phyloP scores from a whole-genome alignment of 2,888 invertebrate species.

The Xanthorhoe spadicearia region DNA sequence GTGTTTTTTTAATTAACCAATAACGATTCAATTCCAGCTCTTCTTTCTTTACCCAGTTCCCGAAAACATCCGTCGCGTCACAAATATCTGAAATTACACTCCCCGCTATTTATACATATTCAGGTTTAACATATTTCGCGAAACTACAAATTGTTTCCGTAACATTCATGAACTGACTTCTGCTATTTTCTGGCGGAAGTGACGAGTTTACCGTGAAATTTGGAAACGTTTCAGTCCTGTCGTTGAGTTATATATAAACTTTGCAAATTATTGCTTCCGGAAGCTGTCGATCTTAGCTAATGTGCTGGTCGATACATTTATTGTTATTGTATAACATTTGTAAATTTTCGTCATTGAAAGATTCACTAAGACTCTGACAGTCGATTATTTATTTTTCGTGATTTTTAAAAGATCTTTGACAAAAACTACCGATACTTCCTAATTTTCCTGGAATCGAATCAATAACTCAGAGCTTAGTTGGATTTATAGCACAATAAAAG shows the following conservation, averaged over 20 bases:
- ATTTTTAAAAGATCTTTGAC: neutral
- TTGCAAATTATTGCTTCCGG: slow-evolving; percentile 45
- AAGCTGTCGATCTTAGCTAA: slow-evolving; percentile 35
- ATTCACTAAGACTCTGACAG: slow-evolving; percentile 8
- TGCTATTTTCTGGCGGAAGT: slow-evolving; percentile 55
- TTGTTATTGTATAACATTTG: slow-evolving; percentile 17
- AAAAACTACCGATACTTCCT: neutral
- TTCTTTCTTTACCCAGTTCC: slow-evolving; percentile 23
- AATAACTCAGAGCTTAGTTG: neutral
- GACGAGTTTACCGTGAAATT: slow-evolving; percentile 56
- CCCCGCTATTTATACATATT: slow-evolving; percentile 18
- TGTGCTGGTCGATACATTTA: slow-evolving; percentile 30
- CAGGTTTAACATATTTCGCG: slow-evolving; percentile 13
- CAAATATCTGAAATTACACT: slow-evolving; percentile 18
- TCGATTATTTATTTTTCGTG: slow-evolving; percentile 3
- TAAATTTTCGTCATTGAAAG: slow-evolving; percentile 13
- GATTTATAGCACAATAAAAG: slow-evolving; percentile 3
- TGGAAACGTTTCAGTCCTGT: slow-evolving; percentile 47
- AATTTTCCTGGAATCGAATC: slow-evolving; percentile 1
- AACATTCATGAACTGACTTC: slow-evolving; percentile 35
- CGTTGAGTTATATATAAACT: slow-evolving; percentile 30
- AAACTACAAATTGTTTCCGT: slow-evolving; percentile 19
- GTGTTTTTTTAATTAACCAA: neutral
- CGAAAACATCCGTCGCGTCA: slow-evolving; percentile 11
- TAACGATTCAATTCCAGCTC: slow-evolving; percentile 9